Percentiles rank a stretch among this genome's conserved stretches.
Conservation (phyloP, 1,140 invertebrate genomes). For the Idris sp. region DNA sequence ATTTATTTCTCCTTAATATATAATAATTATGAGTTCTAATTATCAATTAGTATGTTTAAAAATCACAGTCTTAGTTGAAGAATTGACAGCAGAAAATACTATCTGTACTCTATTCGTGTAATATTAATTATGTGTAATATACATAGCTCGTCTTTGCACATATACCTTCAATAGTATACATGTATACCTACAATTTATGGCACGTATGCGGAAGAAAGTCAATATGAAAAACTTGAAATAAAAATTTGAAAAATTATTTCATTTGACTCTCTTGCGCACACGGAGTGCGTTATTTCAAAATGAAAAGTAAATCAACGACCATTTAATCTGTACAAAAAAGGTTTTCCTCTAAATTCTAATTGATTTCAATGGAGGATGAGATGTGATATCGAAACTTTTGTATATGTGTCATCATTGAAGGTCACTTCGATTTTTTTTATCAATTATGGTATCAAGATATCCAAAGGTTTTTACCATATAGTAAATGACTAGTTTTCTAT, state of each 20-base stretch:
- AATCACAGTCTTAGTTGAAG: constrained; percentile 79
- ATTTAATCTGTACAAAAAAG: constrained; percentile 46
- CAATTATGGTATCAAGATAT: constrained; percentile 32
- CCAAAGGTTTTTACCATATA: constrained; percentile 37
- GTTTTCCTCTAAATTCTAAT: constrained; percentile 34
- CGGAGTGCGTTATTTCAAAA: constrained; percentile 27
- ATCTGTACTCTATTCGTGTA: constrained; percentile 76
- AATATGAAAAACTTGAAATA: too few species aligned
- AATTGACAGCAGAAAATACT: constrained; percentile 79
- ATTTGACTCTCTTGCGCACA: too few species aligned
- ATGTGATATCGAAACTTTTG: constrained; percentile 52
- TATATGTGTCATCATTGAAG: constrained; percentile 42
- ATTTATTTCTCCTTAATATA: constrained; percentile 59
- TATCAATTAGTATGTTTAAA: constrained; percentile 77
- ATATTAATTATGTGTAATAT: constrained; percentile 69
- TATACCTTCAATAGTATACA: constrained; percentile 64
- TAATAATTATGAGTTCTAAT: constrained; percentile 68
- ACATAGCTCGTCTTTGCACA: constrained; percentile 66
- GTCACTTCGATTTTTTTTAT: constrained; percentile 57
- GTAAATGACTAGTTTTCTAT: constrained; percentile 47
- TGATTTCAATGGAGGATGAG: constrained; percentile 40
- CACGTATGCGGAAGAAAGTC: too few species aligned
- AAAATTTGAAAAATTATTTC: too few species aligned
- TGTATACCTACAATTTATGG: constrained; percentile 56
- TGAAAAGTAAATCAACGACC: constrained; percentile 37